phyloP scores from a whole-genome alignment of 2,797 vertebrate species.

The Benthosema pterotum region DNA sequence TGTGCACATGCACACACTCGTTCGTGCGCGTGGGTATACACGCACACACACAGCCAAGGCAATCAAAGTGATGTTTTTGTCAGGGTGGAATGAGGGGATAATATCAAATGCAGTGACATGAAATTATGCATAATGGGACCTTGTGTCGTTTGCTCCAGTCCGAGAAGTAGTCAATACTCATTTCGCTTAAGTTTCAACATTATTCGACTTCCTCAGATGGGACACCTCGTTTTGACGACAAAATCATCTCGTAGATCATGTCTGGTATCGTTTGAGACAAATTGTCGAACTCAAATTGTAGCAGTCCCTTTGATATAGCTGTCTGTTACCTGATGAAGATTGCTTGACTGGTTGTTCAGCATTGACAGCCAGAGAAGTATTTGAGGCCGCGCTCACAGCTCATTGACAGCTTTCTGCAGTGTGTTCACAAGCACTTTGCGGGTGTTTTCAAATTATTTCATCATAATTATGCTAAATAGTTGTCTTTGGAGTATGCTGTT shows the following conservation, averaged over 20 bases:
- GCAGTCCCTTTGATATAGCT: background rate
- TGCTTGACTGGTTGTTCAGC: background rate
- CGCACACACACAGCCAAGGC: slow-evolving; percentile 14
- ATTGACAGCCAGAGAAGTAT: background rate
- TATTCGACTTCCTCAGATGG: too few relatives aligned
- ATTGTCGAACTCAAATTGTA: background rate
- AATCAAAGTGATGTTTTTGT: slow-evolving; percentile 60
- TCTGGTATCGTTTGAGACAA: background rate
- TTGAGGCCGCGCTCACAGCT: background rate
- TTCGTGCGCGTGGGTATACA: slow-evolving; percentile 19
- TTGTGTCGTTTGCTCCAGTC: slow-evolving; percentile 32
- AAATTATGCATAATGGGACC: slow-evolving; percentile 49
- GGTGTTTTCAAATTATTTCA: slow-evolving; percentile 28
- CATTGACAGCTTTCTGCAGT: background rate
- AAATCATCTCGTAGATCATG: background rate
- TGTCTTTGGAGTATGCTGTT: background rate
- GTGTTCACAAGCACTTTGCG: background rate
- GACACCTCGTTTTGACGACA: too few relatives aligned
- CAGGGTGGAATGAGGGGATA: slow-evolving; percentile 57
- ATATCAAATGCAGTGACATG: slow-evolving; percentile 42
- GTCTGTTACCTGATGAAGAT: background rate
- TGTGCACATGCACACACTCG: slow-evolving; percentile 5
- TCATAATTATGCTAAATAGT: slow-evolving; percentile 30
- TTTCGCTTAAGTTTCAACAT: slow-evolving; percentile 14
- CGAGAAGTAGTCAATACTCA: slow-evolving; percentile 24